Evolutionary conservation across 2,797 vertebrate genomes (phyloP), one percentile per base, ranked within the genome.

Genomic region (Acanthis flammea): DNA sequence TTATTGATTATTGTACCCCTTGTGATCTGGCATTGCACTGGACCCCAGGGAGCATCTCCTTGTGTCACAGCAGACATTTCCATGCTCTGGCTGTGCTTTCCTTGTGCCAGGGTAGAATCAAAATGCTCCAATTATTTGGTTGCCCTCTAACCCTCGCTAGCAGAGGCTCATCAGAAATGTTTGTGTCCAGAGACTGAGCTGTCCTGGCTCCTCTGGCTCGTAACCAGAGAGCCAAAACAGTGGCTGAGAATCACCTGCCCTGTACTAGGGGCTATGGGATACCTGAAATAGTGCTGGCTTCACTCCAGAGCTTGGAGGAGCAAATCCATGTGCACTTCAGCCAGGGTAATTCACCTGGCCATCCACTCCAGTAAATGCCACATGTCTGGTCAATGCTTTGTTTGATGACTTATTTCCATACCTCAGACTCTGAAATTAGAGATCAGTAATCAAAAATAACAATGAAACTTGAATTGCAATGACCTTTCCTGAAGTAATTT

Each of bases 101-200:
- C 1, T 33, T 84, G 85, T 51, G 41, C 42, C n/a, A 5, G 37
- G 70, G 21, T 8, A 14, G 23, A 48, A 60, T 48, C 3, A 11
- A 67, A 82, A 70, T 24, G 10, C 15, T 71, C 27, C 5, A 2
- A 2, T 77, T 22, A 9, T 44, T 76, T 70, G 39, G 14, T 67
- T 45, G n/a, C 24, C 12, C 12, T 2, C 0, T 70, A 42, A 48
- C 33, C 19, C 39, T 7, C 0, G 0, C 19, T 51, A 14, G 17
- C 30, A 18, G 4, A 7, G 27, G 27, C n/a, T 47, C 28, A 21
- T 44, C 60, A 28, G 72, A 44, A 87, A 28, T 9, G 7, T 70
- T 28, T n/a, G 1, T 73, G 39, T 63, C 53, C n/a, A 17, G 16
- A 24, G 73, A 42, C 39, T 45, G 22, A 42, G 7, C 53, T 60